A percentile compares a stretch with the other conserved stretches of the same genome.
Conservation (phyloP, 2,888 invertebrate species). For the Hofmannophila pseudospretella region DNA sequence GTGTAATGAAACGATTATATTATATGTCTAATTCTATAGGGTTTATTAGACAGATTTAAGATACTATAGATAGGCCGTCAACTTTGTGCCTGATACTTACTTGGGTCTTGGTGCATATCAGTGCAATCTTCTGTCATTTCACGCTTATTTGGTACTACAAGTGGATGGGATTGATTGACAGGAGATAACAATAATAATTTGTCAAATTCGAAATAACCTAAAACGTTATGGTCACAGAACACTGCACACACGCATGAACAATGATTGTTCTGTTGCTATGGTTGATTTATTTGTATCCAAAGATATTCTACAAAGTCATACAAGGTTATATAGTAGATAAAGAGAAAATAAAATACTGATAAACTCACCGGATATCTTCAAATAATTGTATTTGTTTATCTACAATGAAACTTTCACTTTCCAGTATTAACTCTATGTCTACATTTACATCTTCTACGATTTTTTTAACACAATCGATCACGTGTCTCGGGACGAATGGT, state of each 20-base stretch:
- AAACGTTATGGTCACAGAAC: too few relatives aligned
- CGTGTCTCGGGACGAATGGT: constrained; percentile 28
- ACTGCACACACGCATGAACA: too few relatives aligned
- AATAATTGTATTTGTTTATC: constrained; percentile 19
- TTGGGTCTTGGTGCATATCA: background rate
- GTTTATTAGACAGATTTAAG: background rate
- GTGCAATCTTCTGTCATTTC: background rate
- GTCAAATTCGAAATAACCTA: too few relatives aligned
- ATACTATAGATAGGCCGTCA: background rate
- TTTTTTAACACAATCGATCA: constrained; percentile 25
- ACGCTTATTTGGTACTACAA: background rate
- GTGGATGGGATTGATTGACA: too few relatives aligned
- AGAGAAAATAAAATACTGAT: too few relatives aligned
- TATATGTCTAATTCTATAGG: background rate
- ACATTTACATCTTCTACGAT: constrained; percentile 20
- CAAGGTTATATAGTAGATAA: too few relatives aligned
- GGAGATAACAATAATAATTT: too few relatives aligned
- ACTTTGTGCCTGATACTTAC: background rate
- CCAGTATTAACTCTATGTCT: constrained; percentile 14
- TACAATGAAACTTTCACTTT: constrained; percentile 27
- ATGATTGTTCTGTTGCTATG: too few relatives aligned
- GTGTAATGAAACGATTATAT: background rate
- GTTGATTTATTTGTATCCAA: too few relatives aligned
- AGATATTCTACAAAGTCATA: too few relatives aligned
- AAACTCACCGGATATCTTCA: constrained; percentile 26